Conservation (phyloP, 2,797 vertebrate genomes). For the Hoplostethus atlanticus region DNA sequence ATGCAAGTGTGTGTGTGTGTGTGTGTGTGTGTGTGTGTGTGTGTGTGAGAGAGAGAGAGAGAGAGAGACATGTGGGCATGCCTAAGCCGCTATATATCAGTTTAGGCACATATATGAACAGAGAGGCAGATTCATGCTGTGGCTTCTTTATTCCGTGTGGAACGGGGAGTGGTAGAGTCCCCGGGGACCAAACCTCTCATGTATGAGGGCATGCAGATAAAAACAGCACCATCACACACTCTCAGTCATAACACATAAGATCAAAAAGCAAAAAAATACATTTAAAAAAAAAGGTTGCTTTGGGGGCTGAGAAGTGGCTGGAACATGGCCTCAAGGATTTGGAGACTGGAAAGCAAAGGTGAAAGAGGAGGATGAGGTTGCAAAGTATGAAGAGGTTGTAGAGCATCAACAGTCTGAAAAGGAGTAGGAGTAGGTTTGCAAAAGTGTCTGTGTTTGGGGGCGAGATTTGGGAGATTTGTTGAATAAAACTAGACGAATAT, state of each 20-base stretch:
- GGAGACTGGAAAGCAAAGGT: slow-evolving; percentile 32
- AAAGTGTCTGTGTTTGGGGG: slow-evolving; percentile 33
- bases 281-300: slow-evolving; percentile 3
- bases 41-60: too few species aligned
- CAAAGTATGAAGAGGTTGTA: slow-evolving; percentile 32
- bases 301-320: slow-evolving; percentile 23
- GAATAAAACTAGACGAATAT: slow-evolving; percentile 31
- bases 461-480: slow-evolving; percentile 30
- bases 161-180: slow-evolving; percentile 26
- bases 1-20: slow-evolving; percentile 8
- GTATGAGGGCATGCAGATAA: slow-evolving; percentile 42
- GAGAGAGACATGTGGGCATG: not conserved
- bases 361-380: slow-evolving; percentile 17
- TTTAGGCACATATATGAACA: slow-evolving; percentile 22
- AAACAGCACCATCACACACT: slow-evolving; percentile 55
- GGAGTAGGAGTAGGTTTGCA: slow-evolving; percentile 50
- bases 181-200: slow-evolving; percentile 38
- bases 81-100: not conserved
- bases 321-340: slow-evolving; percentile 20
- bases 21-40: not conserved
- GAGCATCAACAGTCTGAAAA: slow-evolving; percentile 54
- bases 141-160: slow-evolving; percentile 18
- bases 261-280: slow-evolving; percentile 21
- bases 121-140: slow-evolving; percentile 16
- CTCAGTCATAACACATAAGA: slow-evolving; percentile 56